Conservation (phyloP, 2,113 vertebrate species). For the Mormoops blainvillei region DNA sequence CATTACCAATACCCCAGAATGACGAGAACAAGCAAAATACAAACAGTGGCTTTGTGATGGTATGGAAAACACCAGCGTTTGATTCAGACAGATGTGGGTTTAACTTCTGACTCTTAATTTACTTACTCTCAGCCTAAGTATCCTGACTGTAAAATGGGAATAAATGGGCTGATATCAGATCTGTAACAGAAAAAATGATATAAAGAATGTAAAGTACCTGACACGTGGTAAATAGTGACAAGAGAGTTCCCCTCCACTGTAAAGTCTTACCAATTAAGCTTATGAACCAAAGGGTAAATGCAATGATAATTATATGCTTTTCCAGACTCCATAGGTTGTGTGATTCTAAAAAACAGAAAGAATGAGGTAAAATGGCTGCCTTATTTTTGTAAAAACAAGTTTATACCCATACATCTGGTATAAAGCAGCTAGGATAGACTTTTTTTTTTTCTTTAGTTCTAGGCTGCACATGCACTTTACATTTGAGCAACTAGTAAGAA, state of each 20-base stretch:
- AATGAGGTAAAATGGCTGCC: background rate
- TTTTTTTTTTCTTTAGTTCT: background rate
- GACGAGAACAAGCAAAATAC: background rate
- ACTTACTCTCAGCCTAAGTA: background rate
- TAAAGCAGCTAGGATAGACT: background rate
- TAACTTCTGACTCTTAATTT: slow-evolving; percentile 19
- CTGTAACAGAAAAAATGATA: background rate
- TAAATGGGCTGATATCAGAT: background rate
- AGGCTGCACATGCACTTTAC: background rate
- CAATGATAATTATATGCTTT: background rate
- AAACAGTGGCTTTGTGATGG: background rate
- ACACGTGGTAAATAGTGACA: background rate
- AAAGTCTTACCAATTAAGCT: background rate
- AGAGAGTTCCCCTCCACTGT: background rate
- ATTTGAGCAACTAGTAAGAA: background rate
- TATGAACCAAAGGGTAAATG: background rate
- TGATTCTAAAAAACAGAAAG: background rate
- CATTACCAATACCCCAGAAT: background rate
- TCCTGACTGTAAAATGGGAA: background rate
- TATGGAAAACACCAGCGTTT: background rate
- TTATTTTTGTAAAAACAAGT: slow-evolving; percentile 22
- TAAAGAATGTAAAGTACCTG: background rate
- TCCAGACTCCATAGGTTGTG: background rate
- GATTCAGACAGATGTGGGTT: background rate
- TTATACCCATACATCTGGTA: background rate